Percentiles rank a stretch among this genome's conserved stretches.
phyloP scores from a whole-genome alignment of 2,797 vertebrate genomes.

The Pelobates cultripes region DNA sequence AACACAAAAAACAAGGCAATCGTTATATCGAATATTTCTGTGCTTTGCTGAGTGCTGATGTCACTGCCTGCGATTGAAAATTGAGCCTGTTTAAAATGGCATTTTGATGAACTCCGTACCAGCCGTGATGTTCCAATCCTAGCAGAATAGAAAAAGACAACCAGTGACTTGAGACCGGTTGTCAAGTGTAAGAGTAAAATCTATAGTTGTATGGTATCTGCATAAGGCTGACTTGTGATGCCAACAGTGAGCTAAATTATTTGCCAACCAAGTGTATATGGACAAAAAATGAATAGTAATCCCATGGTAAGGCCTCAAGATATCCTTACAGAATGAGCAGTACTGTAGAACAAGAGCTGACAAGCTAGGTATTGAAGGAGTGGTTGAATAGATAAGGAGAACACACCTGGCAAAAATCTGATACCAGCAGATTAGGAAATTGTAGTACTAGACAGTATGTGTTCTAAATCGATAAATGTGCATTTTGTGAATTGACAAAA shows the following conservation, averaged over 20 bases:
- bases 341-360: background rate
- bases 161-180: background rate
- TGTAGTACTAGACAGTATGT: background rate
- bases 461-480: no score
- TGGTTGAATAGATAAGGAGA: background rate
- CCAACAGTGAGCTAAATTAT: background rate
- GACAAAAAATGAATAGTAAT: background rate
- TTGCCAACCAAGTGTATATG: background rate
- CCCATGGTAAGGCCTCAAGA: background rate
- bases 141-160: background rate
- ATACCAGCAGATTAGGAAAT: background rate
- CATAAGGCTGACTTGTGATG: background rate
- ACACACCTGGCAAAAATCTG: background rate
- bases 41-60: background rate
- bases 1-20: background rate
- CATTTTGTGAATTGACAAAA: no score
- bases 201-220: background rate
- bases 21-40: background rate
- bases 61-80: background rate
- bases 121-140: background rate
- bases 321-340: background rate
- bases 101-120: background rate
- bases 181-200: constrained; percentile 7
- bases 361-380: background rate
- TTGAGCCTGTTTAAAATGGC: background rate